A percentile compares a stretch with the other conserved stretches of the same genome.
Evolutionary conservation across 2,888 invertebrate species (phyloP).

Genomic region (Sympetrum striolatum): DNA sequence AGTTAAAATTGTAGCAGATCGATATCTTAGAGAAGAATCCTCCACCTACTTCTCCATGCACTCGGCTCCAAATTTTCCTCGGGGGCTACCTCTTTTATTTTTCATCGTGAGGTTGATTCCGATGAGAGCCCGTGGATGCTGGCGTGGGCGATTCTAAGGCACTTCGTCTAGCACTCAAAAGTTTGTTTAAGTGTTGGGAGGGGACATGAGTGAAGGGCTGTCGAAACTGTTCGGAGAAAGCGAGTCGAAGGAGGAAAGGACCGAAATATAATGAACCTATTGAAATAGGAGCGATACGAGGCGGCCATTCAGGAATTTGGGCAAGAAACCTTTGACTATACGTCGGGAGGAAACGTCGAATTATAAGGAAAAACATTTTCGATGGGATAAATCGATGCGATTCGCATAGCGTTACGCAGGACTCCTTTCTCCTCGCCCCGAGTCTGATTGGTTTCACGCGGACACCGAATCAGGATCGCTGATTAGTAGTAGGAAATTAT

Average conservation of each 20-base stretch:
- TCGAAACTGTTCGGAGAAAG: background rate
- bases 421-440: background rate
- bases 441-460: no score
- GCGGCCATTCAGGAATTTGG: background rate
- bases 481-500: no score
- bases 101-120: background rate
- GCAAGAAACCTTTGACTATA: background rate
- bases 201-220: slow-evolving; percentile 39
- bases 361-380: background rate
- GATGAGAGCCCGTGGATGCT: background rate
- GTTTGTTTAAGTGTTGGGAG: slow-evolving; percentile 7
- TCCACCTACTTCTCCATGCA: no score
- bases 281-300: background rate
- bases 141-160: background rate
- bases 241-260: background rate
- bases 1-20: no score
- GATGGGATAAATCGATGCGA: background rate
- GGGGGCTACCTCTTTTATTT: background rate
- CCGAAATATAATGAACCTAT: slow-evolving; percentile 26
- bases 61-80: background rate
- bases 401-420: background rate
- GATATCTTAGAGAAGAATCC: no score
- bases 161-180: slow-evolving; percentile 28
- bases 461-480: no score
- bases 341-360: background rate